Evolutionary conservation across 2,797 vertebrate species (phyloP), one percentile per base, ranked within the genome.

Genomic region (Ceyx erithaca): DNA sequence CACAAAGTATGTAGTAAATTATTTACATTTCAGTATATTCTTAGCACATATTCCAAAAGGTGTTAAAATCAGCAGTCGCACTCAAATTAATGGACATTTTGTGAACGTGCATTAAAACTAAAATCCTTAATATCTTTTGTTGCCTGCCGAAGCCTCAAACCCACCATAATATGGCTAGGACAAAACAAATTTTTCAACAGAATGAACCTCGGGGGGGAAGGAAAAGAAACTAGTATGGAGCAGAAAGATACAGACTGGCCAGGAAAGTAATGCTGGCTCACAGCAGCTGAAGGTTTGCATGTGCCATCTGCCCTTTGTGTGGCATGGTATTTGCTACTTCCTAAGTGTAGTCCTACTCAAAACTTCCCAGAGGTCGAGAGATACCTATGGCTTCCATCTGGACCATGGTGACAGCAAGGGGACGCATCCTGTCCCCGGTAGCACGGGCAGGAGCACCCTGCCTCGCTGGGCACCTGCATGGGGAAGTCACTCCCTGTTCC

Each of bases 1-100:
- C 61, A 62, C 68, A 73, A 93, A 94, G 62, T 89, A 79, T 61
- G 73, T 80, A 90, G 79, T 93, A 93, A 94, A 93, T 90, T 94
- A 95, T 96, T 95, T 92, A 91, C 62, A 22, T 87, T 90, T 85
- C 88, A 87, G 88, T 87, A 90, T 91, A 89, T 87, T 92, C 86
- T 95, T 78, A 92, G 84, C 87, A 22, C 10, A 0, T 94, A 76
- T 78, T 92, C 66, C 76, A 79, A 90, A 78, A 92, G 81, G 86
- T 83, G 90, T 92, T 83, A 95, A 92, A 94, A 92, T 85, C 75
- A 75, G 82, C 66, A 45, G 89, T 95, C 76, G 63, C 3, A 0
- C 61, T 80, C 81, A 82, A 86, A 90, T 89, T 80, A 94, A 88
- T 55, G 70, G 58, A 6, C 62, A 51, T 84, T 91, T 87, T 86